Conservation (phyloP, 1,140 invertebrate genomes). For the Atta colombica region DNA sequence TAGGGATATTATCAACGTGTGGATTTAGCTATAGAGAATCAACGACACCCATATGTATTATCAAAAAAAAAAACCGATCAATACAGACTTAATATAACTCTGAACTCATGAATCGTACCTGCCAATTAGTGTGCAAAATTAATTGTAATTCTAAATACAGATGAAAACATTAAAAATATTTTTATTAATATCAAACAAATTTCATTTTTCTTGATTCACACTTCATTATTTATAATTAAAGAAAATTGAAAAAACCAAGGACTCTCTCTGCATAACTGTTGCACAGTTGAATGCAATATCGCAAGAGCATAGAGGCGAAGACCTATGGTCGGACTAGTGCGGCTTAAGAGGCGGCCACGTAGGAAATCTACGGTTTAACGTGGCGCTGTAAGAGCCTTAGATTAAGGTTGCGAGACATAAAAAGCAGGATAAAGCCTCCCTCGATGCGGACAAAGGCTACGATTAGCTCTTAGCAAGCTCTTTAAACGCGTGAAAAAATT, state of each 20-base stretch:
- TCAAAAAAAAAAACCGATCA: neutral
- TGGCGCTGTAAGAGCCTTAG: slow-evolving; percentile 50
- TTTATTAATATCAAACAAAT: neutral
- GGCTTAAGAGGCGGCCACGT: slow-evolving; percentile 51
- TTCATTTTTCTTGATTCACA: neutral
- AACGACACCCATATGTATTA: slow-evolving; percentile 13
- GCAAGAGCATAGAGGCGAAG: slow-evolving; percentile 8
- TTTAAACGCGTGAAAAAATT: slow-evolving; percentile 57
- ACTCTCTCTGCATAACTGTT: neutral
- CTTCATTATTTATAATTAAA: neutral
- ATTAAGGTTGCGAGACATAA: slow-evolving; percentile 60
- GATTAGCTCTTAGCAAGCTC: slow-evolving; percentile 60
- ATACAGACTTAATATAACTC: neutral
- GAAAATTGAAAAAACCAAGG: slow-evolving; percentile 1
- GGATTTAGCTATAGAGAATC: slow-evolving; percentile 18
- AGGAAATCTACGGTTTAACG: slow-evolving; percentile 59
- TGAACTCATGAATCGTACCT: neutral
- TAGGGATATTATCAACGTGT: neutral
- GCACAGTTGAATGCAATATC: slow-evolving; percentile 34
- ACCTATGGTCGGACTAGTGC: slow-evolving; percentile 38
- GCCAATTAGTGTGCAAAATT: neutral
- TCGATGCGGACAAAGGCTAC: slow-evolving; percentile 39
- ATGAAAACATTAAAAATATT: neutral
- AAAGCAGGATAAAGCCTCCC: slow-evolving; percentile 47
- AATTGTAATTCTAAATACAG: neutral